These are phyloP conservation scores for Drosophila cardini DNA, from an alignment of 1,140 invertebrate genomes.

Conservation along the genomic window DNA sequence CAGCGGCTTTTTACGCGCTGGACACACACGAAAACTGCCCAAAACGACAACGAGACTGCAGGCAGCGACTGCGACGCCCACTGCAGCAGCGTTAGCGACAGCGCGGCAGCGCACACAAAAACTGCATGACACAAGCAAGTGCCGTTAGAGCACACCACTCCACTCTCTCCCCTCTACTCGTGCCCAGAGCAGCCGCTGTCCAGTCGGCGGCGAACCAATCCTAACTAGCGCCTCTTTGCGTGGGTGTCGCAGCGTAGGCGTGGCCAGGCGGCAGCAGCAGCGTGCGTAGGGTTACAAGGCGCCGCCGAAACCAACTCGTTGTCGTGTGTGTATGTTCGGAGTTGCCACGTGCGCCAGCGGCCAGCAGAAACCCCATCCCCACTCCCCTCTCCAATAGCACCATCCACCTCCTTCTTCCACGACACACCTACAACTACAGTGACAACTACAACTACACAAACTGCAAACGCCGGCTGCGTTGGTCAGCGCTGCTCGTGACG, in stretches of 20 bases:
- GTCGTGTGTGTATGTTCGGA: conserved; percentile 47
- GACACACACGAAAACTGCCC: conserved; percentile 51
- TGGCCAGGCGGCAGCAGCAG: conserved; percentile 63
- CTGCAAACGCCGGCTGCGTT: conserved; percentile 36
- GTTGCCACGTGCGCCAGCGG: conserved; percentile 66
- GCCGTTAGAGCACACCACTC: not conserved
- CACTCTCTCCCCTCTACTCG: not conserved
- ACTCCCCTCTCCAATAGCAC: not conserved
- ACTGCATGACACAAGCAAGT: conserved; percentile 34
- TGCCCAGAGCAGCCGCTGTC: conserved; percentile 38
- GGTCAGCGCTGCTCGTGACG: conserved; percentile 32
- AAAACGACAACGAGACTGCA: conserved; percentile 26
- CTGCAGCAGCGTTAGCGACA: conserved; percentile 15
- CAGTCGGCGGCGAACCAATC: conserved; percentile 75
- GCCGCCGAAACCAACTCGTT: conserved; percentile 30
- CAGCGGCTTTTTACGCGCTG: conserved; percentile 76
- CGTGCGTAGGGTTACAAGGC: conserved; percentile 49
- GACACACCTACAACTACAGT: conserved; percentile 14
- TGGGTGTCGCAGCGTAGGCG: conserved; percentile 75
- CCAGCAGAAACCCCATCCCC: conserved; percentile 21
- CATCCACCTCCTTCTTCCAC: not conserved
- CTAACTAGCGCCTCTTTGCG: conserved; percentile 78
- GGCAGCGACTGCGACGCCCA: conserved; percentile 25
- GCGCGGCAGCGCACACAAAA: conserved; percentile 3
- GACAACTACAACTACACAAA: not conserved